phyloP scores from a whole-genome alignment of 1,140 invertebrate genomes.

The Hyposmocoma kahamanoa region DNA sequence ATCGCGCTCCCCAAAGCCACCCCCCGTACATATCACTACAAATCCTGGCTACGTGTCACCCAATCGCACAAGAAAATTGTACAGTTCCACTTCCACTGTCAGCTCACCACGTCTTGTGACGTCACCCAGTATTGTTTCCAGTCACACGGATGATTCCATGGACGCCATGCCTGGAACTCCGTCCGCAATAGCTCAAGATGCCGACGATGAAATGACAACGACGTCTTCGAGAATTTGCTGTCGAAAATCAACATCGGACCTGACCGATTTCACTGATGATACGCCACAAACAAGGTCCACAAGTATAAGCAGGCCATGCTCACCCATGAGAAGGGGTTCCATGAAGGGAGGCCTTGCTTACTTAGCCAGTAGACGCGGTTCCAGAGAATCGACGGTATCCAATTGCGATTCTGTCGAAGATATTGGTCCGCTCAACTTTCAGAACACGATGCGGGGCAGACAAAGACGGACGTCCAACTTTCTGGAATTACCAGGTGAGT shows the following conservation, averaged over 20 bases:
- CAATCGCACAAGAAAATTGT: conserved; percentile 58
- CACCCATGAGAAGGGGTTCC: conserved; percentile 75
- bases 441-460: conserved; percentile 80
- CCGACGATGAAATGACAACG: conserved; percentile 55
- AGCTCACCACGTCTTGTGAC: conserved; percentile 59
- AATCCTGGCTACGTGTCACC: conserved; percentile 72
- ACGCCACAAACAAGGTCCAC: conserved; percentile 77
- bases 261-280: conserved; percentile 79
- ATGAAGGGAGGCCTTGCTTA: conserved; percentile 83
- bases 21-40: conserved; percentile 69
- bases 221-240: conserved; percentile 70
- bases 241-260: conserved; percentile 82
- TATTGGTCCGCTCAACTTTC: conserved; percentile 85
- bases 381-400: conserved; percentile 77
- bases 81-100: conserved; percentile 63
- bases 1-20: conserved; percentile 59
- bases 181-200: conserved; percentile 49
- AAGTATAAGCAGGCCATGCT: conserved; percentile 75
- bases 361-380: conserved; percentile 83
- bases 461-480: conserved; percentile 89
- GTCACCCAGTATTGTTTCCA: conserved; percentile 66
- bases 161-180: conserved; percentile 54
- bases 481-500: conserved; percentile 87
- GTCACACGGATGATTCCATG: conserved; percentile 61
- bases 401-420: conserved; percentile 82